These are phyloP conservation scores for Sula dactylatra DNA, from an alignment of 2,113 vertebrate genomes.

Conservation along the genomic window DNA sequence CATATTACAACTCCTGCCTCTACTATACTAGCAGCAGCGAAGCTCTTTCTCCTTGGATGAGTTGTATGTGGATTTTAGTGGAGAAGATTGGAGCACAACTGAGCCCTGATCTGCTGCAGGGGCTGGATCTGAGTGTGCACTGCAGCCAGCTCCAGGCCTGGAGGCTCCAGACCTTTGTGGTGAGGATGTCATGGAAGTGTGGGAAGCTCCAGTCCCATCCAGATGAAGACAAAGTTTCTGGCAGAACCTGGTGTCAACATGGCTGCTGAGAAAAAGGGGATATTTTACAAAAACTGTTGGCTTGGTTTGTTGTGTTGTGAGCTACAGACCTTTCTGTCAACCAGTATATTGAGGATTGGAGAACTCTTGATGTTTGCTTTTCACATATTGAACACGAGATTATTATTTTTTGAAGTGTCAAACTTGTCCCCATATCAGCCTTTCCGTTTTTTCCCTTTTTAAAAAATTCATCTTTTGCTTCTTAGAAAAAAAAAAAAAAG, in stretches of 20 bases:
- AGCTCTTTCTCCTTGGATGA: neutral
- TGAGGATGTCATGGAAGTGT: neutral
- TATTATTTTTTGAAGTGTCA: neutral
- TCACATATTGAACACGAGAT: neutral
- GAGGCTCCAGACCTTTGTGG: neutral
- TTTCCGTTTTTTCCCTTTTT: neutral
- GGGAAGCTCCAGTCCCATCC: neutral
- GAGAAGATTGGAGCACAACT: neutral
- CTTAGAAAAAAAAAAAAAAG: neutral
- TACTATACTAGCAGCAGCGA: neutral
- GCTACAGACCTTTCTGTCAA: neutral
- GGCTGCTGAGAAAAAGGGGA: neutral
- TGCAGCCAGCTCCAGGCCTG: neutral
- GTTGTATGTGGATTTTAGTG: neutral
- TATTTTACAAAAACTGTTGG: neutral
- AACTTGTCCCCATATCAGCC: neutral
- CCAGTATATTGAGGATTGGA: neutral
- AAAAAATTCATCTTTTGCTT: neutral
- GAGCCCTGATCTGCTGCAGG: neutral
- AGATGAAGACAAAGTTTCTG: neutral
- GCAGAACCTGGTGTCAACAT: neutral
- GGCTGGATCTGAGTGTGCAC: neutral
- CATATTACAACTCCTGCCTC: neutral
- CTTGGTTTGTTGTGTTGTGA: neutral
- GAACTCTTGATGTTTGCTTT: neutral